Percentiles rank a stretch among this genome's conserved stretches.
Conservation (phyloP, 2,888 invertebrate species). For the Heliconius aoede region DNA sequence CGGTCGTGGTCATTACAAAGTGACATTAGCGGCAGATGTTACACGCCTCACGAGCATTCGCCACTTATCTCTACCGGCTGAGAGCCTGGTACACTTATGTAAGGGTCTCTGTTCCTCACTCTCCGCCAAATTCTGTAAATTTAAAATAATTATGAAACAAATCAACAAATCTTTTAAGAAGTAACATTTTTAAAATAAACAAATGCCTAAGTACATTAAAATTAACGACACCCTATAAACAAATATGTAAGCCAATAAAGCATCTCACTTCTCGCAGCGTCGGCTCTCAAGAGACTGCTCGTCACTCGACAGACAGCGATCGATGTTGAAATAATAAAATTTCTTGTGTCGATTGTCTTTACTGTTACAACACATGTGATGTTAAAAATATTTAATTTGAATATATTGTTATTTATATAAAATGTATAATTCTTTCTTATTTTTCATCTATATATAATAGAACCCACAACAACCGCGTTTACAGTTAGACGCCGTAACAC, state of each 20-base stretch:
- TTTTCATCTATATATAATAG: not conserved
- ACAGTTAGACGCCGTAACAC: not conserved
- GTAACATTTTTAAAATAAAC: not conserved
- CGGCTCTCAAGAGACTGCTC: slow-evolving; percentile 24
- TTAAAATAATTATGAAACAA: not conserved
- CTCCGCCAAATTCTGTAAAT: too few species aligned
- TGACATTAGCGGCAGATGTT: too few species aligned
- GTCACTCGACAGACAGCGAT: slow-evolving; percentile 36
- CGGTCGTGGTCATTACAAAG: too few species aligned
- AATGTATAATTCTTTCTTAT: not conserved
- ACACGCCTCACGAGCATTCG: too few species aligned
- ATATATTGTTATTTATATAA: not conserved
- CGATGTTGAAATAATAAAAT: slow-evolving; percentile 46
- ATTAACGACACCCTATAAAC: not conserved
- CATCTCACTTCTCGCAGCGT: slow-evolving; percentile 36
- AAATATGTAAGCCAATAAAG: slow-evolving; percentile 37
- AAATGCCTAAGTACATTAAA: not conserved
- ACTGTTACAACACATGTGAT: slow-evolving; percentile 53
- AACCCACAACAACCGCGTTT: not conserved
- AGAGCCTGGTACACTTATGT: too few species aligned
- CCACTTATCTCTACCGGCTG: too few species aligned
- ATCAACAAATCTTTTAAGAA: not conserved
- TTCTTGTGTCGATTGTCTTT: slow-evolving; percentile 54
- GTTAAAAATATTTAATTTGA: not conserved
- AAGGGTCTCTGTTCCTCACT: too few species aligned